Evolutionary conservation across 2,888 invertebrate genomes (phyloP).

Genomic region (Lycia hirtaria): DNA sequence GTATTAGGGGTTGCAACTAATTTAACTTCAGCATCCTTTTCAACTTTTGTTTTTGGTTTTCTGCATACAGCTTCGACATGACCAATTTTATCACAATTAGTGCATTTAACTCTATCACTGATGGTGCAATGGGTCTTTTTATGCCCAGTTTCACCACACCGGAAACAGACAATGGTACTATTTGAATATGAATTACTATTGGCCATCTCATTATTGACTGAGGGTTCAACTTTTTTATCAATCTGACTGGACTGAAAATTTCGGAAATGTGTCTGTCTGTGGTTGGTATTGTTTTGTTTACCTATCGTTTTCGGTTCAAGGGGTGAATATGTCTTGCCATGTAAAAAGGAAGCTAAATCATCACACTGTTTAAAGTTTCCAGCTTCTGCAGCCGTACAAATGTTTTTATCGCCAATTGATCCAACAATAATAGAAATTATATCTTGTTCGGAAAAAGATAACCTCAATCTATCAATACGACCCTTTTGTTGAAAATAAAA

Average conservation of each 20-base stretch:
- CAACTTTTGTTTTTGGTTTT: not conserved
- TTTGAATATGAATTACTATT: no score
- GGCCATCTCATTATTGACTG: not conserved
- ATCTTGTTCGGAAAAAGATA: not conserved
- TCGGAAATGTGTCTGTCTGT: not conserved
- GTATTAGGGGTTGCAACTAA: not conserved
- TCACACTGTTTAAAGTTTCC: not conserved
- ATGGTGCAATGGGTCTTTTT: not conserved
- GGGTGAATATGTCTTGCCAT: not conserved
- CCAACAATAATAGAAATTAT: slow-evolving; percentile 42
- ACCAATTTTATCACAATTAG: not conserved
- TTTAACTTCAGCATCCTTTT: not conserved
- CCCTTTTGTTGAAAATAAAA: not conserved
- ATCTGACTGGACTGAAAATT: not conserved
- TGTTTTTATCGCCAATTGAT: not conserved
- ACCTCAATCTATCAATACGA: not conserved
- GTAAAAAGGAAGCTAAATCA: not conserved
- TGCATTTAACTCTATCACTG: not conserved
- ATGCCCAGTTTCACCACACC: not conserved
- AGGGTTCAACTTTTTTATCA: not conserved
- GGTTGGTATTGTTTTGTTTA: not conserved
- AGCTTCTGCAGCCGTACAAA: not conserved
- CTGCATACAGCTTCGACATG: not conserved
- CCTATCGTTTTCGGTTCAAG: not conserved
- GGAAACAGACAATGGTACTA: not conserved